Conservation (phyloP, 2,888 invertebrate genomes). For the Onthophagus sagittarius region DNA sequence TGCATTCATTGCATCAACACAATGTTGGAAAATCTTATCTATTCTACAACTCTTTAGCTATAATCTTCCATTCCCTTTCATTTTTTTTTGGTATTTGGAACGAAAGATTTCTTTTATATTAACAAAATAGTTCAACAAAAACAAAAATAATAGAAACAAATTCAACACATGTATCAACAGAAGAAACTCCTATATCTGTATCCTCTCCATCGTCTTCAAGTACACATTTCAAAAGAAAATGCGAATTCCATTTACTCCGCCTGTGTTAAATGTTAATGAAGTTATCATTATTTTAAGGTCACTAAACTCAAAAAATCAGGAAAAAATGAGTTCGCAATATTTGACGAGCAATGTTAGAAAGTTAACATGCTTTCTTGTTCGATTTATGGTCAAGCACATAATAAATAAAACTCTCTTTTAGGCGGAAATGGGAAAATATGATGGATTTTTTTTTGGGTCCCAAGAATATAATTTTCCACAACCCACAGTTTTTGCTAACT, state of each 20-base stretch:
- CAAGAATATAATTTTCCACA: background rate
- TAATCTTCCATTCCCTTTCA: conserved; percentile 4
- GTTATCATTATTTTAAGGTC: background rate
- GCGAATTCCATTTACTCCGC: background rate
- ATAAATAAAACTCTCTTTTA: background rate
- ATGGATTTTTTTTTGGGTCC: background rate
- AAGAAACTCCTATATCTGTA: too few relatives aligned
- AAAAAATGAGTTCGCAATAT: background rate
- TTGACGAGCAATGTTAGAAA: background rate
- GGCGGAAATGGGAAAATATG: conserved; percentile 2
- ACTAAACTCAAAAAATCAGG: background rate
- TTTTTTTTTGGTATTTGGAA: conserved; percentile 1
- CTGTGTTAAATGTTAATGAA: background rate
- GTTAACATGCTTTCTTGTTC: background rate
- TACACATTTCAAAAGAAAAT: background rate
- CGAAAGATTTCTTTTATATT: background rate
- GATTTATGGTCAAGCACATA: background rate
- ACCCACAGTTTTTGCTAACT: too few relatives aligned
- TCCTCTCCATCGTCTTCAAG: background rate
- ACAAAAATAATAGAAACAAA: background rate
- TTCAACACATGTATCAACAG: background rate
- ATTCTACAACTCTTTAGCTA: background rate
- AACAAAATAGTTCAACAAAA: background rate
- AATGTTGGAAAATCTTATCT: background rate
- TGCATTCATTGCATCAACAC: background rate